Conservation (phyloP, 2,888 invertebrate genomes). For the Zygogramma bicolorata region DNA sequence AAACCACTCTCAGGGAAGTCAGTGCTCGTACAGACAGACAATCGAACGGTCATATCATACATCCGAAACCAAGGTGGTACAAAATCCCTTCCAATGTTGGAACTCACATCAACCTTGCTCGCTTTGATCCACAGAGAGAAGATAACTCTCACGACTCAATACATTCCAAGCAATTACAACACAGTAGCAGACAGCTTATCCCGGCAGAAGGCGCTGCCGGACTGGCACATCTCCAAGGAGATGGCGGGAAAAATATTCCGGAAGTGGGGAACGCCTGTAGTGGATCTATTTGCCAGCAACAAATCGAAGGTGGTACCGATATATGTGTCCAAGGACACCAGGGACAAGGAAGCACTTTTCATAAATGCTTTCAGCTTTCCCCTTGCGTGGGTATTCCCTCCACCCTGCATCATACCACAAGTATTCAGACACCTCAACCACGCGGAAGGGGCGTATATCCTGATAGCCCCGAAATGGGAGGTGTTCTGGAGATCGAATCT, state of each 20-base stretch:
- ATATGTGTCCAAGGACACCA: not conserved
- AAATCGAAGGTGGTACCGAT: not conserved
- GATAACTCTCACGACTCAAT: not conserved
- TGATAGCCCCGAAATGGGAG: not conserved
- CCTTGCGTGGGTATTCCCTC: too few species aligned
- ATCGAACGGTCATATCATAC: too few species aligned
- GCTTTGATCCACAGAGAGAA: not conserved
- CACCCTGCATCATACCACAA: too few species aligned
- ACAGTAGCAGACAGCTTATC: not conserved
- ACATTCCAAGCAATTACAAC: not conserved
- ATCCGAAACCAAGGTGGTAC: not conserved
- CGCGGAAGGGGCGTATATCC: too few species aligned
- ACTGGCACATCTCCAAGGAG: too few species aligned
- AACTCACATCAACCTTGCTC: not conserved
- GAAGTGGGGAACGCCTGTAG: too few species aligned
- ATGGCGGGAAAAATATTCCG: too few species aligned
- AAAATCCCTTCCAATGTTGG: not conserved
- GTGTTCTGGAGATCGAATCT: not conserved
- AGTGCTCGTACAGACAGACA: not conserved
- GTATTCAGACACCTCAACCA: too few species aligned
- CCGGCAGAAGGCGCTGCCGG: not conserved
- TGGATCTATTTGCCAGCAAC: not conserved
- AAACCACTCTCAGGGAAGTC: not conserved
- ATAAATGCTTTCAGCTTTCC: not conserved
- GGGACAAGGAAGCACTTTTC: not conserved